A percentile compares a stretch with the other conserved stretches of the same genome.
These are phyloP conservation scores for Tragopan temminckii DNA, from an alignment of 2,797 vertebrate species.

Conservation along the genomic window DNA sequence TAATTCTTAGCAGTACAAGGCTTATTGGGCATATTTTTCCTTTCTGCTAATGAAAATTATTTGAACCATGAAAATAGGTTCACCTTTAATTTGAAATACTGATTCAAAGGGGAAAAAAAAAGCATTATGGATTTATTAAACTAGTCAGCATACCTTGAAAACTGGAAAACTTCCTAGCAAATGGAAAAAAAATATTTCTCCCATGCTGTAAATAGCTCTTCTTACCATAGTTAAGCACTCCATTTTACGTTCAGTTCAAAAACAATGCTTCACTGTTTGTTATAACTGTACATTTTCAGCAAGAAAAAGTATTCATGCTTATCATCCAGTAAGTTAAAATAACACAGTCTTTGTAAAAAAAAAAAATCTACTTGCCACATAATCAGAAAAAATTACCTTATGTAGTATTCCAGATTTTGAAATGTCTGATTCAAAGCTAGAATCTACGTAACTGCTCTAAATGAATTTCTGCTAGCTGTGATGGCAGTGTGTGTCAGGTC, in stretches of 20 bases:
- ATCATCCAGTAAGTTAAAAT: background rate
- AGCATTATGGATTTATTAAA: conserved; percentile 2
- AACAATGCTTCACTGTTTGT: background rate
- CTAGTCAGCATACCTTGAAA: background rate
- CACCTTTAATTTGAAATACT: conserved; percentile 47
- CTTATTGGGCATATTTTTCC: conserved; percentile 43
- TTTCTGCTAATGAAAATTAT: conserved; percentile 58
- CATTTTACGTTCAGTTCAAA: background rate
- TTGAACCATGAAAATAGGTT: conserved; percentile 63
- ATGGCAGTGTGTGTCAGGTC: background rate
- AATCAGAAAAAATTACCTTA: background rate
- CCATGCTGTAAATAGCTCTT: background rate
- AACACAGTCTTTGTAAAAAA: background rate
- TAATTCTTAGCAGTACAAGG: conserved; percentile 9
- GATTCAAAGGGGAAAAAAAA: background rate
- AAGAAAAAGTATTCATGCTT: background rate
- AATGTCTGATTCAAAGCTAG: background rate
- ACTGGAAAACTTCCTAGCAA: background rate
- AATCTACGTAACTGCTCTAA: background rate
- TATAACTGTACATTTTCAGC: background rate
- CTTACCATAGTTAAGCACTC: background rate
- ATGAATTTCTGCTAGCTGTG: background rate
- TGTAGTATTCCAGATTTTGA: background rate
- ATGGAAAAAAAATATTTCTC: background rate
- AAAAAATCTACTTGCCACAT: background rate